phyloP scores from a whole-genome alignment of 1,140 invertebrate species.

The Vollenhovia emeryi region DNA sequence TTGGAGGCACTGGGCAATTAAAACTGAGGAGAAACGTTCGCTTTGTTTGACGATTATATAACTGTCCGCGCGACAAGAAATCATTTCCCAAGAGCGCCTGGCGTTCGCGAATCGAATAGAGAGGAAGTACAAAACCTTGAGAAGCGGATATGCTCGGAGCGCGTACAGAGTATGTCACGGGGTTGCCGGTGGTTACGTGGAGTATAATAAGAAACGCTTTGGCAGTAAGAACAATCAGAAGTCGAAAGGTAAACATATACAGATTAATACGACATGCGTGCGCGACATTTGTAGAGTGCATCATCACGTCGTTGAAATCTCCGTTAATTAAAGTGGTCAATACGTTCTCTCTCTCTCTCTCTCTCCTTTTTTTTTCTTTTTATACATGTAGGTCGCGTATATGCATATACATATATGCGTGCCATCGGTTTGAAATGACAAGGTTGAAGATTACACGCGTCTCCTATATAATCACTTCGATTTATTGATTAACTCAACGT shows the following conservation, averaged over 20 bases:
- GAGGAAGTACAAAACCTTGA: slow-evolving; percentile 65
- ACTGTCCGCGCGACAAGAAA: slow-evolving; percentile 57
- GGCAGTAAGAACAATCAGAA: slow-evolving; percentile 73
- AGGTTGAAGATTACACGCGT: slow-evolving; percentile 40
- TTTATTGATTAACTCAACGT: slow-evolving; percentile 35
- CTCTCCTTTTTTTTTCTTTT: neutral
- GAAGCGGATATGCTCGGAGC: slow-evolving; percentile 62
- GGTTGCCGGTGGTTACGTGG: slow-evolving; percentile 42
- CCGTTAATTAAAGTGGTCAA: slow-evolving; percentile 59
- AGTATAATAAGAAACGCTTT: slow-evolving; percentile 71
- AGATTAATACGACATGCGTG: slow-evolving; percentile 52
- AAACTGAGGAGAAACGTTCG: slow-evolving; percentile 67
- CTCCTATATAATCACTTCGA: slow-evolving; percentile 32
- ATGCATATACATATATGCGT: slow-evolving; percentile 18
- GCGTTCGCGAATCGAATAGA: slow-evolving; percentile 57
- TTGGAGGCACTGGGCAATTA: slow-evolving; percentile 51
- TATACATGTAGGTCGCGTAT: slow-evolving; percentile 48
- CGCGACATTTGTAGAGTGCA: slow-evolving; percentile 60
- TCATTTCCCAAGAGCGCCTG: slow-evolving; percentile 60
- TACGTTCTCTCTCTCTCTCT: neutral
- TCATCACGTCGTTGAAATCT: slow-evolving; percentile 67
- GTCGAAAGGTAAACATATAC: slow-evolving; percentile 63
- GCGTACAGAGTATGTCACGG: slow-evolving; percentile 53
- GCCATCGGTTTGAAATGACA: slow-evolving; percentile 39
- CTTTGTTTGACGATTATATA: slow-evolving; percentile 63